Base-by-base conservation (phyloP, 2,888 invertebrate species). In the Drosophila bunnanda region DNA sequence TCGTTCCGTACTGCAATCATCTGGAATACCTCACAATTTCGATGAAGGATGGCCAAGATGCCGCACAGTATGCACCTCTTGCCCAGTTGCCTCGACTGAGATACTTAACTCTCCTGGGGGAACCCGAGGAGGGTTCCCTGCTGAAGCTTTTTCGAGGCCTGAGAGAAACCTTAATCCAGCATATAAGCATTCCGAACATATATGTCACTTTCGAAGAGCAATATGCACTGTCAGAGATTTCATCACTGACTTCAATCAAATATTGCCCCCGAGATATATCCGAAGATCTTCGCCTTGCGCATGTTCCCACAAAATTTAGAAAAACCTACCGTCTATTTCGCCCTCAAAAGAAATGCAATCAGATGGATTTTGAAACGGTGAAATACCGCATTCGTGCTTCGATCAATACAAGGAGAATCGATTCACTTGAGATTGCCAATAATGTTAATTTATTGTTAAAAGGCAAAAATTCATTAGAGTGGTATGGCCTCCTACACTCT, bases 111-210 rank as follows among this genome's bases (percentile, higher is more conserved):
- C 39, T 60, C 2, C 22, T 39, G 17, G 59, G 59, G 5, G 30
- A 58, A 17, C 59, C 39, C 5, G n/a, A 17, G n/a, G 22, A 58
- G 59, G 59, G 39, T 39, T 32, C 59, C 7, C n/a, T 60, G 22
- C 20, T 41, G 22, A 39, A 22, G 39, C 59, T 60, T 25, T 32
- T 60, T 3, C 13, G 15, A 12, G 17, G 17, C 17, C 9, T 60
- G 0, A 20, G 13, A n/a, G 30, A 17, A 3, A 15, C n/a, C n/a
- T 5, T 2, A 13, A 15, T 41, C 10, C 15, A 44, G 20, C 39
- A 22, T 10, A 60, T 60, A 12, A 17, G 17, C 22, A 32, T 58
- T 34, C n/a, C 39, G 15, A 22, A 25, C 17, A 4, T 25, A 8
- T 59, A 20, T 34, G 9, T 60, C 5, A 41, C 30, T 3, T 7